These are phyloP conservation scores for Carcharodon carcharias DNA, from an alignment of 2,797 vertebrate genomes.

Conservation along the genomic window DNA sequence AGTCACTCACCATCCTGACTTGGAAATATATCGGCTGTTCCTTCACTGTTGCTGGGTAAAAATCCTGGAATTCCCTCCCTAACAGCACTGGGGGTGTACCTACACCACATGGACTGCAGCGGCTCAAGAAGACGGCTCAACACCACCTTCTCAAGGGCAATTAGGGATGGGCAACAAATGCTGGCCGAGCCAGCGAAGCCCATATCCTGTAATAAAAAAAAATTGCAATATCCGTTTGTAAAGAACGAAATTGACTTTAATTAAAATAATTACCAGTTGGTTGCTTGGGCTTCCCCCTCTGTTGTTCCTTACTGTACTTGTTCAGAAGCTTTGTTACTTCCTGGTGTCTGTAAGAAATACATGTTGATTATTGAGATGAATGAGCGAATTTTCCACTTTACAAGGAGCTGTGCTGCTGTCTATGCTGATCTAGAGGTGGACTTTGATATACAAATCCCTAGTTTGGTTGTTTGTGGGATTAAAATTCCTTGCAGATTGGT, in stretches of 20 bases:
- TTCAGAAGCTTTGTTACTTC: constrained; percentile 62
- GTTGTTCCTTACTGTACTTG: constrained; percentile 54
- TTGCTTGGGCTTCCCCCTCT: constrained; percentile 58
- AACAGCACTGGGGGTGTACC: no score
- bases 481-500: neutral
- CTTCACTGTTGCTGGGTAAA: no score
- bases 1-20: no score
- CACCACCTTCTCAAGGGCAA: no score
- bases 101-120: no score
- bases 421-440: neutral
- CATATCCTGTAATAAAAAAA: neutral
- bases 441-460: neutral
- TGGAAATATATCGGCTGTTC: no score
- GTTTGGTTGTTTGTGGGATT: neutral
- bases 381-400: neutral
- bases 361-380: neutral
- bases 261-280: constrained; percentile 54
- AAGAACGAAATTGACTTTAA: neutral
- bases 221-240: neutral
- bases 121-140: no score
- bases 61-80: no score
- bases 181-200: no score
- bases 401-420: neutral
- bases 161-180: no score
- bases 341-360: constrained; percentile 57